A percentile compares a stretch with the other conserved stretches of the same genome.
Conservation (phyloP, 2,888 invertebrate genomes). For the Protodeltote pygarga region DNA sequence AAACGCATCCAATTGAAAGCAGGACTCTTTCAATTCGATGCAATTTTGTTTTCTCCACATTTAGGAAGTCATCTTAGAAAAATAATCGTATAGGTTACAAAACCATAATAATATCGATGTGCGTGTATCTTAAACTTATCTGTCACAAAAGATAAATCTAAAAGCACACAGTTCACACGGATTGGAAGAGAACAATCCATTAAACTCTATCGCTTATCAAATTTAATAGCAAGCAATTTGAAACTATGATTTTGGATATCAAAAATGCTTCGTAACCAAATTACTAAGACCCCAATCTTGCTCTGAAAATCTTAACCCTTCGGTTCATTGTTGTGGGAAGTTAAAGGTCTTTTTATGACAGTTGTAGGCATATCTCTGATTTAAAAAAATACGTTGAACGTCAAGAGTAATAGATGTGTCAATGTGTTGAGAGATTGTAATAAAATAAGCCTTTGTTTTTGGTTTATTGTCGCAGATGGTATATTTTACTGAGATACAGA, state of each 20-base stretch:
- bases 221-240: constrained; percentile 64
- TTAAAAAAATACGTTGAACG: constrained; percentile 58
- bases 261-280: constrained; percentile 32
- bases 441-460: constrained; percentile 62
- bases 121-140: no score
- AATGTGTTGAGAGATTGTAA: constrained; percentile 54
- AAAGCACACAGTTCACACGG: constrained; percentile 50
- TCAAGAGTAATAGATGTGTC: constrained; percentile 66
- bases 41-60: no score
- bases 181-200: constrained; percentile 47
- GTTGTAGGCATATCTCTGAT: constrained; percentile 50
- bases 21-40: no score
- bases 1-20: no score
- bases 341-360: constrained; percentile 8
- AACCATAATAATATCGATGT: neutral
- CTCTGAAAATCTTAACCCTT: neutral
- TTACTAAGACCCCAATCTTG: constrained; percentile 3
- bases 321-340: neutral
- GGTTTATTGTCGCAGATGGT: constrained; percentile 47
- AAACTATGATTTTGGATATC: constrained; percentile 57
- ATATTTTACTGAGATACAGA: constrained; percentile 36
- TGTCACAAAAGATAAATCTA: constrained; percentile 20
- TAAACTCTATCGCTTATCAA: constrained; percentile 60
- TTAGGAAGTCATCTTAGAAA: no score
- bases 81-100: neutral